These are phyloP conservation scores for Aplysina aerophoba DNA, from an alignment of 37 sponge, comb jelly and placozoan species.

Conservation along the genomic window DNA sequence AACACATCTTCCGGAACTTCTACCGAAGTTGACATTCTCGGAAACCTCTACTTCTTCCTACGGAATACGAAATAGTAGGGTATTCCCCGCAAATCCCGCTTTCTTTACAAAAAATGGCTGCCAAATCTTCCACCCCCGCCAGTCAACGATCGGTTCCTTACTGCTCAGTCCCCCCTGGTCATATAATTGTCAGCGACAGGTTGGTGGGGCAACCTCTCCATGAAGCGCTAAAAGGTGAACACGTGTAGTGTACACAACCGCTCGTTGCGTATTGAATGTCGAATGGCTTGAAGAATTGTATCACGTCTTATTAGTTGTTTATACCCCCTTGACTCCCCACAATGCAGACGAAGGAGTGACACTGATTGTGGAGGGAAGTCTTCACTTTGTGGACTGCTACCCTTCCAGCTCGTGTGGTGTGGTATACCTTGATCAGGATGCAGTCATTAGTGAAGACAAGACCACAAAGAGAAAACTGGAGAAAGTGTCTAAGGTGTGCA, in stretches of 20 bases:
- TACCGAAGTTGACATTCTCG: too few relatives aligned
- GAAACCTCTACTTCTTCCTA: too few relatives aligned
- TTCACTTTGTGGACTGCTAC: slow-evolving; percentile 25
- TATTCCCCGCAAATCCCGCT: background rate
- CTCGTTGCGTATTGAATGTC: background rate
- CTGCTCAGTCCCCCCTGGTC: slow-evolving; percentile 14
- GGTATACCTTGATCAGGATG: background rate
- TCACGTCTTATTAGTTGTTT: background rate
- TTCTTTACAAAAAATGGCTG: background rate
- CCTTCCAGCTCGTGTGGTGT: background rate
- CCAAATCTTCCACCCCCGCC: background rate
- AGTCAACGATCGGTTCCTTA: slow-evolving; percentile 20
- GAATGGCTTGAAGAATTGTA: background rate
- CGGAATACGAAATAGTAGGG: too few relatives aligned
- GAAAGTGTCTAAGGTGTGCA: slow-evolving; percentile 1
- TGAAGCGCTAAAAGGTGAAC: slow-evolving; percentile 14
- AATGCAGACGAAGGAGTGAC: background rate
- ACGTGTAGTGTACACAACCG: background rate
- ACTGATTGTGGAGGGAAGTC: background rate
- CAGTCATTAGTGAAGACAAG: background rate
- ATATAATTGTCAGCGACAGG: slow-evolving; percentile 17
- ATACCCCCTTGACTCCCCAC: background rate
- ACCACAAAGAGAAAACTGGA: background rate
- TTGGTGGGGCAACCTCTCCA: background rate
- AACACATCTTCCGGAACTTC: too few relatives aligned